Base-by-base conservation (phyloP, 2,888 invertebrate species). In the Chrysolina americana region DNA sequence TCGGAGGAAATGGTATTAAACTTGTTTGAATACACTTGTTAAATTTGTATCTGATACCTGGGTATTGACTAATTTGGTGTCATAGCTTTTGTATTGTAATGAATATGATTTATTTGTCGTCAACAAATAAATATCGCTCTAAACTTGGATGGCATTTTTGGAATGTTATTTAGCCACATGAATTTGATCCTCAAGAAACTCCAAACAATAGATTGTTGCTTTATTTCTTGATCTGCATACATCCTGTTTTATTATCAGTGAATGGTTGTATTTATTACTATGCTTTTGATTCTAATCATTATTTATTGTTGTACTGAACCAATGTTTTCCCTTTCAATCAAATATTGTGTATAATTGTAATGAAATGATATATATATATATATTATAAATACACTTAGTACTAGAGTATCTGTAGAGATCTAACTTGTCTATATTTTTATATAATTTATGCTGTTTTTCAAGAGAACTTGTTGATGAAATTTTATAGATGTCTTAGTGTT, bases 361-460 rank as follows among this genome's bases (percentile, higher is more conserved):
- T 23, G 71, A 71, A 71, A 44, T 59, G 13, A 68, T 36, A 36
- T 36, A 36, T 0, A 36, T 36, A 72, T 75, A 75, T 50, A 72
- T 75, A 75, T 68, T 70, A 71, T 69, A 73, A 53, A 53, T 65
- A 68, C 56, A 65, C 41, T 68, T 69, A 68, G 68, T 68, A 68
- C 64, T 71, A 71, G 68, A 71, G 41, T 74, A 23, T 48, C 62
- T 50, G 68, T 68, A 72, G 64, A 68, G 41, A 64, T 64, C 53
- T 41, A 68, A 63, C 68, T 28, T 75, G 72, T 72, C 72, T 72
- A 72, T 75, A 75, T 75, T 75, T 75, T 75, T 72, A 72, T 69
- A 73, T 71, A 70, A 65, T 65, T 72, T 72, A 44, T 71, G 63
- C 71, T 74, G 36, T 66, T 70, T 68, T 64, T 21, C 41, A 53